Conservation (phyloP, 2,888 invertebrate genomes). For the Mythimna ferrago region DNA sequence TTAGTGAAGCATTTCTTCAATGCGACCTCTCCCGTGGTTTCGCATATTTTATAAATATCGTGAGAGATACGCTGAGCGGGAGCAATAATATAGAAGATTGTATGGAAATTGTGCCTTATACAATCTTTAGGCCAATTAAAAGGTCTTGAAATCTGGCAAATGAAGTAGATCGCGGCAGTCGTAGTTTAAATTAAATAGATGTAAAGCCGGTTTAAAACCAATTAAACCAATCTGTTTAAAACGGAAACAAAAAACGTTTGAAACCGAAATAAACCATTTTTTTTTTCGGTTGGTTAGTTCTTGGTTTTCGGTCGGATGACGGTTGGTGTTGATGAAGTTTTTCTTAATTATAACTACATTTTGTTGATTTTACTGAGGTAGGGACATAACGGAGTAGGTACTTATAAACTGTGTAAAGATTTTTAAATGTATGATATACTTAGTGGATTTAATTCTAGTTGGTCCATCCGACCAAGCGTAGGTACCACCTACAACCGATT, state of each 20-base stretch:
- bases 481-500: too few species aligned
- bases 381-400: not conserved
- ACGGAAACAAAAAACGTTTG: not conserved
- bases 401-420: not conserved
- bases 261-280: not conserved
- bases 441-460: too few species aligned
- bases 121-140: conserved; percentile 22
- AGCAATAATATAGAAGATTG: not conserved
- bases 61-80: conserved; percentile 10
- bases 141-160: not conserved
- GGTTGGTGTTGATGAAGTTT: not conserved
- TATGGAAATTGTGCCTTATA: not conserved
- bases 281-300: not conserved
- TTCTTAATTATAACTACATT: not conserved
- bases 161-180: not conserved
- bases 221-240: too few species aligned
- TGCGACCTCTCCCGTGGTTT: conserved; percentile 6
- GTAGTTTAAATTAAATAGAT: too few species aligned
- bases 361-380: not conserved
- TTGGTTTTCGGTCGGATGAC: too few species aligned
- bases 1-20: conserved; percentile 37
- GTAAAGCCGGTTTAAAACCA: too few species aligned
- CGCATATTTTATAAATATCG: conserved; percentile 30
- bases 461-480: too few species aligned
- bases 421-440: too few species aligned